These are phyloP conservation scores for Proisotoma minuta DNA, from an alignment of 2,888 invertebrate species.

Conservation along the genomic window DNA sequence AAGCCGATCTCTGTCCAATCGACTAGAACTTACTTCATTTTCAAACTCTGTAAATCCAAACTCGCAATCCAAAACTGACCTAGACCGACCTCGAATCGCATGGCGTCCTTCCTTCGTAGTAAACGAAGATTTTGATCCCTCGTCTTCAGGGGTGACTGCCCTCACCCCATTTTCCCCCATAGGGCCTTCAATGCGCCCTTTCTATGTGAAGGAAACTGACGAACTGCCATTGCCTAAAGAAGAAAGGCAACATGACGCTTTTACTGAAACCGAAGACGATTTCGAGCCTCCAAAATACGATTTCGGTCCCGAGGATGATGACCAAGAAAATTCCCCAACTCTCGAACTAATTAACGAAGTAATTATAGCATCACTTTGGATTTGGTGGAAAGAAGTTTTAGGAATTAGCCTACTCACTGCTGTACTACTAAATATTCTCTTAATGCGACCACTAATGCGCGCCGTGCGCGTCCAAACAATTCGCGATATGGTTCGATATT, in stretches of 20 bases:
- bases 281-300: conserved; percentile 39
- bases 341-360: conserved; percentile 53
- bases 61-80: too few species aligned
- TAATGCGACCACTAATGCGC: conserved; percentile 44
- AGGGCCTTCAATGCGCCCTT: conserved; percentile 55
- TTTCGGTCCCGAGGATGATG: conserved; percentile 51
- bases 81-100: conserved; percentile 10
- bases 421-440: conserved; percentile 39
- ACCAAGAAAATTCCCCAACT: conserved; percentile 56
- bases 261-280: conserved; percentile 31
- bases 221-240: conserved; percentile 20
- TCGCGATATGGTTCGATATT: conserved; percentile 37
- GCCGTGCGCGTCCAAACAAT: conserved; percentile 40
- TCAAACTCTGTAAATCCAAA: too few species aligned
- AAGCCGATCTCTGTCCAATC: too few species aligned
- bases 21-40: too few species aligned
- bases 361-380: conserved; percentile 70
- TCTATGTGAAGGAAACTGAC: conserved; percentile 63
- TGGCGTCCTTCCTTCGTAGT: too few species aligned
- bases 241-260: conserved; percentile 3
- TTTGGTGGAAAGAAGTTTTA: conserved; percentile 78
- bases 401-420: conserved; percentile 71
- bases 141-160: too few species aligned
- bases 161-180: background rate
- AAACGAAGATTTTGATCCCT: background rate